Evolutionary conservation across 2,797 vertebrate species (phyloP), one percentile per base, ranked within the genome.

Genomic region (Apodemus agrarius): DNA sequence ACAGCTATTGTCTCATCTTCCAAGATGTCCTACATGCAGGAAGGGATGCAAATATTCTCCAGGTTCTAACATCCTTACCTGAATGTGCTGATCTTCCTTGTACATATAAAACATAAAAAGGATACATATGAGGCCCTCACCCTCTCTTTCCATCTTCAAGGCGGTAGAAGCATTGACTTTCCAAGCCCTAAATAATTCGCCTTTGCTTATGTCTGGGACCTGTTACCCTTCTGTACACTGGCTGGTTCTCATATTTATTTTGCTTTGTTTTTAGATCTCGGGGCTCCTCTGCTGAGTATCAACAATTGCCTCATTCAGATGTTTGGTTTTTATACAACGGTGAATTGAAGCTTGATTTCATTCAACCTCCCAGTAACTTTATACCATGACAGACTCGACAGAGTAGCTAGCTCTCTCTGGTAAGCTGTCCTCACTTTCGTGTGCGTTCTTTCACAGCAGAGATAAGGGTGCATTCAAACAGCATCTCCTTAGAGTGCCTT

Each of bases 281-380:
- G 52, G 12, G 19, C 57, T 78, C 31, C 37, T 34, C 78, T 90
- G 79, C 37, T 69, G 49, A 92, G 75, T 90, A 78, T 57, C 54
- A 93, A 59, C 9, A 87, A 8, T 22, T 54, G 22, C n/a, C 14
- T 90, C 87, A 86, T 90, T 93, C 84, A 40, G 22, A 2, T 29
- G 65, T 72, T 72, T 72, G 21, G 4, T 21, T 83, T 89, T 83
- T 63, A 49, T 61, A 22, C 81, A 83, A 81, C 37, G 67, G 26
- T 84, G 72, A 96, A 92, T 85, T 90, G n/a, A 57, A 76, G 46
- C 26, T 94, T 29, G 91, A 19, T 75, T 54, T 61, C 72, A n/a
- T 90, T 91, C 46, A 85, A 87, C 1, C 17, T 26, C 14, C 49
- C 4, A 75, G 14, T 61, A 16, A 65, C 49, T 61, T 34, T 43